Evolutionary conservation across 2,888 invertebrate species (phyloP), one percentile per base, ranked within the genome.

Genomic region (Stenodera caucasica): DNA sequence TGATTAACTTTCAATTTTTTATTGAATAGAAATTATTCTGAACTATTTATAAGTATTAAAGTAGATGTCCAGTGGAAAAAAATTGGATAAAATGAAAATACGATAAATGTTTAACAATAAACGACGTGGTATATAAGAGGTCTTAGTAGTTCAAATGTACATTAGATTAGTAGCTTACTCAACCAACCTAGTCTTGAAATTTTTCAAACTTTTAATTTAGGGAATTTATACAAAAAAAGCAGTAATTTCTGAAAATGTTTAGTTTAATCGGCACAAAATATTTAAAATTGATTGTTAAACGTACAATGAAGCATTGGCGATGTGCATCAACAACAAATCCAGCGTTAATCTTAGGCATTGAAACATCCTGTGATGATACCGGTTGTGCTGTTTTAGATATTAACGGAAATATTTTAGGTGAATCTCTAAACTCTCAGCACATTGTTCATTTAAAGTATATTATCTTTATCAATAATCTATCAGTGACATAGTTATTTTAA

Each of bases 291-390:
- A 8, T 51, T 32, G 1, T 52, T 18, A 30, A n/a, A 23, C 30
- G 12, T n/a, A 32, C 29, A 0, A 3, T 30, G 3, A 52, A 32
- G 12, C 32, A 33, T 15, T 14, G 3, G 2, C 45, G 45, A 2
- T 21, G 4, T 21, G 1, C 4, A 4, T 45, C 45, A 45, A 21
- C 21, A 9, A 21, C 6, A 45, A 45, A 45, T 3, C 21, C 45
- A 11, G 2, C 18, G 1, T 26, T 81, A 60, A 83, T 98, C 57
- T 81, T 98, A 68, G 98, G 98, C 6, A 97, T 98, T 72, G 98
- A 98, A 85, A 96, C 96, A 4, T 97, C 97, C 64, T 98, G 97
- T 78, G 98, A 98, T 83, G 98, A 98, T 78, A 98, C 98, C 1
- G 97, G 95, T 21, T 91, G 92, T 75, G 97, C 95, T 45, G 83